Percentiles rank a stretch among this genome's conserved stretches.
phyloP scores from a whole-genome alignment of 1,140 invertebrate genomes.

The Coboldia fuscipes region DNA sequence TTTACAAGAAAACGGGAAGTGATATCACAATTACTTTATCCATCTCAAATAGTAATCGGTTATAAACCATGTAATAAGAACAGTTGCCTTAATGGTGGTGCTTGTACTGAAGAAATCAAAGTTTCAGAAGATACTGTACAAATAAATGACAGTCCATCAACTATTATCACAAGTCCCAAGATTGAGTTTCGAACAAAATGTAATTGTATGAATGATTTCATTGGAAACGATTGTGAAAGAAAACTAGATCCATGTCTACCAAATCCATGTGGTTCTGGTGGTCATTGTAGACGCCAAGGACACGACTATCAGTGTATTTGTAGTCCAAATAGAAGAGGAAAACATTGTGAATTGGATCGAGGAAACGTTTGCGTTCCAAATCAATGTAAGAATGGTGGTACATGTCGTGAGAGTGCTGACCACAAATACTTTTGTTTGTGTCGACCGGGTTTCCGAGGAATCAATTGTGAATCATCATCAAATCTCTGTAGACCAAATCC shows the following conservation, averaged over 20 bases:
- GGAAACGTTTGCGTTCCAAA: constrained; percentile 63
- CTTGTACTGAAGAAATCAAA: constrained; percentile 48
- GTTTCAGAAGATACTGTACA: constrained; percentile 38
- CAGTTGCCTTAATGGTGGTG: constrained; percentile 51
- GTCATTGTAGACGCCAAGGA: constrained; percentile 58
- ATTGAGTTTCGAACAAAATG: constrained; percentile 58
- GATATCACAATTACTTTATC: constrained; percentile 36
- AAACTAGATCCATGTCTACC: constrained; percentile 78
- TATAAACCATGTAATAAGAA: constrained; percentile 48
- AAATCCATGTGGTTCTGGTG: constrained; percentile 64
- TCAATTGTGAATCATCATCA: constrained; percentile 63
- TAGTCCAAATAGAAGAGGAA: constrained; percentile 50
- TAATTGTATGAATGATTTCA: constrained; percentile 56
- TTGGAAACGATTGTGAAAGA: constrained; percentile 54
- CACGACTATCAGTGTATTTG: constrained; percentile 68
- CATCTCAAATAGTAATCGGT: constrained; percentile 30
- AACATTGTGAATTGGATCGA: constrained; percentile 60
- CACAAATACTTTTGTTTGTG: constrained; percentile 79
- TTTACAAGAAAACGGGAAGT: constrained; percentile 37
- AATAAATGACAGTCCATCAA: constrained; percentile 50
- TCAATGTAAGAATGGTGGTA: constrained; percentile 74
- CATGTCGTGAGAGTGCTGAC: constrained; percentile 66
- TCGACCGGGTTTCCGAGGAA: constrained; percentile 68
- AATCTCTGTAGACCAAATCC: constrained; percentile 81
- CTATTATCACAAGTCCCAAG: constrained; percentile 61